Evolutionary conservation across 2,113 vertebrate species (phyloP), one percentile per base, ranked within the genome.

Genomic region (Nibea albiflora): DNA sequence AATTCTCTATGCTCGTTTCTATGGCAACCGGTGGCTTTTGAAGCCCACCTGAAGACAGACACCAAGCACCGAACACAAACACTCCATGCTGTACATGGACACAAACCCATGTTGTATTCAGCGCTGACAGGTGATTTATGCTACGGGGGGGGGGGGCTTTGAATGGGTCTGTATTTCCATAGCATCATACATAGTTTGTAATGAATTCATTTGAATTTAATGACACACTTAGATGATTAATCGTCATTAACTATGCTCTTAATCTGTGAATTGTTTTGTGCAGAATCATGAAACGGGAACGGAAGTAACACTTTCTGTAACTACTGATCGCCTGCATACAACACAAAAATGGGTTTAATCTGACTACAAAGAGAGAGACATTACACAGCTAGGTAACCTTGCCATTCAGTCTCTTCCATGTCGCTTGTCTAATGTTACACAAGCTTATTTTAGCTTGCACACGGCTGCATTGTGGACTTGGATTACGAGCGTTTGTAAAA

Each of bases 21-120:
- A 94, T 94, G 85, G 92, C 88, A 95, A 94, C 93, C 57, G 63
- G 39, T 53, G 80, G 85, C 60, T 85, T 91, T 90, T 84, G 53
- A 90, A 76, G 62, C 69, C 62, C 42, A 63, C 61, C 74, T 42
- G 54, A 15, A 67, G 61, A 70, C 44, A 70, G 28, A 68, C 35
- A 15, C n/a, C 61, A 14, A 60, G 52, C 42, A 62, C 46, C 22
- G 20, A 46, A 58, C 2, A 80, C 58, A 73, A 14, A 62, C 63
- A 61, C 9, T 52, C 60, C 60, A 28, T 2, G 9, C 64, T 22
- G 42, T 26, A 60, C 52, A 53, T 16, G 22, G 42, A 79, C 31
- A 66, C 61, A 72, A 66, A 47, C 19, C 26, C 24, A 7, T 47
- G 14, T 42, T 46, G 31, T 76, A 31, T 63, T 80, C 78, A 16